phyloP scores from a whole-genome alignment of 2,797 vertebrate genomes.

The Peromyscus aztecus region DNA sequence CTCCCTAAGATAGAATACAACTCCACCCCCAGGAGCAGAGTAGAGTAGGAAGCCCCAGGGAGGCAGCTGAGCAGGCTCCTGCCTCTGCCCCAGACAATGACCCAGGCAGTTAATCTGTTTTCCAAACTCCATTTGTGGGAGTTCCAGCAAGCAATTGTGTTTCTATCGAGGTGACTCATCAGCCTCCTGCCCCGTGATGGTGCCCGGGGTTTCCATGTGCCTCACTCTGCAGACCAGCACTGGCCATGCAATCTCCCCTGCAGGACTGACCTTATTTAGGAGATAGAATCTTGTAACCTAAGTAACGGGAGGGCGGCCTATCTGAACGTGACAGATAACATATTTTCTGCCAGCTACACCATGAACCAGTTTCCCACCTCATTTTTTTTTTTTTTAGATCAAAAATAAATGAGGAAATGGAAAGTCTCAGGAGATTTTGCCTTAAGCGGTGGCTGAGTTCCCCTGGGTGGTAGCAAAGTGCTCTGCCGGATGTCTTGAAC shows the following conservation, averaged over 20 bases:
- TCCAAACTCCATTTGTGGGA: constrained; percentile 53
- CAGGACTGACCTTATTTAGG: constrained; percentile 71
- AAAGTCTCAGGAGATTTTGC: not conserved
- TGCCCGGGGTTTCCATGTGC: not conserved
- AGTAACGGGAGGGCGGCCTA: constrained; percentile 72
- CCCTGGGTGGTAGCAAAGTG: fast-evolving
- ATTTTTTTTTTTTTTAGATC: constrained; percentile 36
- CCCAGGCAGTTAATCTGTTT: not conserved
- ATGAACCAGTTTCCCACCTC: constrained; percentile 46
- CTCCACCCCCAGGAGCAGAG: not conserved
- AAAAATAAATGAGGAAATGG: constrained; percentile 54
- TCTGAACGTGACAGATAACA: constrained; percentile 76
- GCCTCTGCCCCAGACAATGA: not conserved
- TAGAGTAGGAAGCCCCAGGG: not conserved
- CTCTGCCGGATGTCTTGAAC: fast-evolving
- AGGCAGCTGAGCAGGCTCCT: not conserved
- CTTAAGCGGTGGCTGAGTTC: not conserved
- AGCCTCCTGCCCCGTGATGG: not conserved
- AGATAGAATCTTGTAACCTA: constrained; percentile 76
- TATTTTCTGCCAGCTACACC: constrained; percentile 70
- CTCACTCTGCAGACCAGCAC: not conserved
- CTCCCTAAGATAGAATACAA: too few relatives aligned
- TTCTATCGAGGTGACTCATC: constrained; percentile 12
- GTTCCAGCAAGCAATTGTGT: constrained; percentile 17
- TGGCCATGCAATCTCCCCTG: constrained; percentile 44